These are phyloP conservation scores for Hoplostethus mediterraneus DNA, from an alignment of 2,797 vertebrate species.

Conservation along the genomic window DNA sequence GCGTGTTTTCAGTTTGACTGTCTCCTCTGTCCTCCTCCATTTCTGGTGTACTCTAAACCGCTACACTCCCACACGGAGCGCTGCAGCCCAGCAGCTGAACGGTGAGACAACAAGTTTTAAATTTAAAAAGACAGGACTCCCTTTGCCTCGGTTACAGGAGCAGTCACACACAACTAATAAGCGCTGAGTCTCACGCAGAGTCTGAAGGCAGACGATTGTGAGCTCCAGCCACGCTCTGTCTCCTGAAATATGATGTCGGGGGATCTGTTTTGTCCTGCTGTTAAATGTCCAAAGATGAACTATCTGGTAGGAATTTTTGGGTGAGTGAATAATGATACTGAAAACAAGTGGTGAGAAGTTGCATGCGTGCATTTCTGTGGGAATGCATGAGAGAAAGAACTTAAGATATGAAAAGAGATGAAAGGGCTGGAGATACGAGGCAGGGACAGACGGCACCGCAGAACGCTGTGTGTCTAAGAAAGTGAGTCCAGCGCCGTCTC, in stretches of 20 bases:
- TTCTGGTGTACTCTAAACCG: constrained; percentile 58
- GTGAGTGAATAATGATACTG: constrained; percentile 48
- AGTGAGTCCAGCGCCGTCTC: constrained; percentile 64
- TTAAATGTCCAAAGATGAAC: constrained; percentile 47
- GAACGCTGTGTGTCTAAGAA: constrained; percentile 68
- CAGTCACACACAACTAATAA: constrained; percentile 50
- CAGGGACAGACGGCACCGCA: constrained; percentile 47
- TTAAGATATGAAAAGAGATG: constrained; percentile 46
- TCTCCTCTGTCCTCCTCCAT: constrained; percentile 30
- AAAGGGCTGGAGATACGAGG: constrained; percentile 52
- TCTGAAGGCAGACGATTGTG: constrained; percentile 38
- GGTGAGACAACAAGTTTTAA: constrained; percentile 40
- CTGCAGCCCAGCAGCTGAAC: constrained; percentile 48
- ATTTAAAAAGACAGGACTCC: constrained; percentile 59
- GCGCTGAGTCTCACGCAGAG: constrained; percentile 47
- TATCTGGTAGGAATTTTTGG: constrained; percentile 58
- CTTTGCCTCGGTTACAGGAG: constrained; percentile 46
- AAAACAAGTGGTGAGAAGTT: constrained; percentile 42
- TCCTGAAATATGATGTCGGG: constrained; percentile 44
- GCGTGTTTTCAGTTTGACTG: constrained; percentile 63
- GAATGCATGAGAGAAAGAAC: constrained; percentile 56
- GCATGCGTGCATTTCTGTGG: constrained; percentile 64
- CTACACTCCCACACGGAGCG: constrained; percentile 55
- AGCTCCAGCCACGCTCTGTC: constrained; percentile 45
- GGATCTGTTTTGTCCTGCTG: constrained; percentile 34